Evolutionary conservation across 2,888 invertebrate species (phyloP).

Genomic region (Dryocosmus kuriphilus): DNA sequence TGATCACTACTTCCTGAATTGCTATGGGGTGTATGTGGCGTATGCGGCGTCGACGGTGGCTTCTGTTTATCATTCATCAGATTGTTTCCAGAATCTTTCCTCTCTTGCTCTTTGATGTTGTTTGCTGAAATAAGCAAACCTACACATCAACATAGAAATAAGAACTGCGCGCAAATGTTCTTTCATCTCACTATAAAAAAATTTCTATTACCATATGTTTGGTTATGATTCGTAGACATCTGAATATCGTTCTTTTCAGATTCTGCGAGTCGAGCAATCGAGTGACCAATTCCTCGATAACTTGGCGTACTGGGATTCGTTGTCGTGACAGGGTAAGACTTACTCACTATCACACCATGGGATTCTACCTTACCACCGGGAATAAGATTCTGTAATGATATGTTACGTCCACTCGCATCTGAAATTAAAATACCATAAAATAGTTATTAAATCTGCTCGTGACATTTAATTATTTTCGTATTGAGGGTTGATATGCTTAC

Average conservation of each 20-base stretch:
- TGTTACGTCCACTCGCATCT: conserved; percentile 71
- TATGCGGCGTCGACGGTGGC: conserved; percentile 71
- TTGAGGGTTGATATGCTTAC: conserved; percentile 60
- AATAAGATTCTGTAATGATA: conserved; percentile 70
- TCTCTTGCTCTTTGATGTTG: conserved; percentile 71
- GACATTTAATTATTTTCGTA: neutral
- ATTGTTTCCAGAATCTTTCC: conserved; percentile 64
- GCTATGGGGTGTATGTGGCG: conserved; percentile 71
- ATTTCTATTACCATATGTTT: conserved; percentile 68
- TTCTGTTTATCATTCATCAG: conserved; percentile 68
- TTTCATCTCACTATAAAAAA: neutral
- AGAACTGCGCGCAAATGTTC: neutral
- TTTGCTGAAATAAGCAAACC: conserved; percentile 61
- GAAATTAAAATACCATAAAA: conserved; percentile 43
- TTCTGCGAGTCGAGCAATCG: conserved; percentile 72
- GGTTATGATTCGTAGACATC: conserved; percentile 66
- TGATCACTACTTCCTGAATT: conserved; percentile 67
- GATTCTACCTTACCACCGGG: conserved; percentile 73
- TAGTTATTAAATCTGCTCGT: neutral
- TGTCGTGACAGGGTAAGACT: conserved; percentile 71
- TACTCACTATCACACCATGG: conserved; percentile 81
- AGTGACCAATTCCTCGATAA: conserved; percentile 71
- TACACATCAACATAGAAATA: conserved; percentile 8
- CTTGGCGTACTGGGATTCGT: conserved; percentile 71
- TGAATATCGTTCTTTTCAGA: conserved; percentile 69